Evolutionary conservation across 2,113 vertebrate genomes (phyloP), one percentile per base, ranked within the genome.

Genomic region (Rhea americana): DNA sequence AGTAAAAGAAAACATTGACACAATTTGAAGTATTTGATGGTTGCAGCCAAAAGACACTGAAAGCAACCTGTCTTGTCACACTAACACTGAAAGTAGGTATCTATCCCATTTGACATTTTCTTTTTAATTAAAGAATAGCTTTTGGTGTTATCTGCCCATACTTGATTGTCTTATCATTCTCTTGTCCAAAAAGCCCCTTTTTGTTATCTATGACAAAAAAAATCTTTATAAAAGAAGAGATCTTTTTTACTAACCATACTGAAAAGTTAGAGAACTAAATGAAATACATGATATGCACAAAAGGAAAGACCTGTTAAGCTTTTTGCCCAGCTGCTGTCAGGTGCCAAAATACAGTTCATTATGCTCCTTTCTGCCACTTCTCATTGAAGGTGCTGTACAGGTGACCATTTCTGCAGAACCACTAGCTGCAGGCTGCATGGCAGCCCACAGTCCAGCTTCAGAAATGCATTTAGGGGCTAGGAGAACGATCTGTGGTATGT

Each of bases 1-100:
- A 92, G 74, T 79, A 35, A 91, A 22, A 43, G 8, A 93, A 88
- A 95, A 91, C 1, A 21, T 50, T 73, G 90, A 85, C 21, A 89
- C 5, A 53, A 73, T 59, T 67, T 87, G 13, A 83, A 91, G 84
- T 30, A 39, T 66, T 43, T 35, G 20, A 71, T 8, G 24, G 37
- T 30, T 82, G 7, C 43, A 87, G 21, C n/a, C 81, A n/a, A 76
- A 66, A 50, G 2, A 48, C 18, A 71, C 2, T 1, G 74, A 74
- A 93, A 55, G 11, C 35, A 91, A 61, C 8, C 2, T 20, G 7
- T 1, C 56, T 48, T 50, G 9, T 21, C 25, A 91, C 76, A 76
- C 21, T 47, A 65, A 62, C 16, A 72, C 6, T 73, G 48, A 86
- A 75, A 84, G 9, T 3, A 3, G 3, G 5, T 2, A 65, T 76